Percentiles rank a stretch among this genome's conserved stretches.
Conservation (phyloP, 1,140 invertebrate genomes). For the Holcopasites calliopsidis region DNA sequence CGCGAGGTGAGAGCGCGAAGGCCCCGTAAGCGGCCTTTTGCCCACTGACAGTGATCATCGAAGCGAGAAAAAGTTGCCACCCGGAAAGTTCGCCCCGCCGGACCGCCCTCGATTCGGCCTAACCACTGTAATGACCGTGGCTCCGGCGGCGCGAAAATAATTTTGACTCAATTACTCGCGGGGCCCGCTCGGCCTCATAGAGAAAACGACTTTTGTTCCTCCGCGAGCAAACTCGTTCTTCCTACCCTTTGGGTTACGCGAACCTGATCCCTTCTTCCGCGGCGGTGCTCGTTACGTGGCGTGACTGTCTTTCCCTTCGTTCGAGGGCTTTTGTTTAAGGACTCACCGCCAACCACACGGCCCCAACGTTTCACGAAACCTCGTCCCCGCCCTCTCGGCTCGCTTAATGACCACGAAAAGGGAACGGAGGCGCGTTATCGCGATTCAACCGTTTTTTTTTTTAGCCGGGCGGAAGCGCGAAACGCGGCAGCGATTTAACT, state of each 20-base stretch:
- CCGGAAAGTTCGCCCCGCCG: slow-evolving; percentile 53
- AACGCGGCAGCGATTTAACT: neutral
- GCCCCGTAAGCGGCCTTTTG: slow-evolving; percentile 65
- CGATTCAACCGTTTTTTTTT: slow-evolving; percentile 7
- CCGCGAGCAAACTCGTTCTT: no score
- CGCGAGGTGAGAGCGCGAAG: slow-evolving; percentile 66
- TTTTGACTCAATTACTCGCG: slow-evolving; percentile 60
- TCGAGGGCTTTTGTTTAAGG: neutral
- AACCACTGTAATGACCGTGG: slow-evolving; percentile 46
- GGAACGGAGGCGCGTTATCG: slow-evolving; percentile 3
- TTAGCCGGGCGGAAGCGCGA: neutral
- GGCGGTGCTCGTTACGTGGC: neutral
- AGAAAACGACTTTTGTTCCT: no score
- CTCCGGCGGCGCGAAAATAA: slow-evolving; percentile 48
- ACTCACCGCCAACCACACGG: neutral
- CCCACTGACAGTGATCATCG: slow-evolving; percentile 67
- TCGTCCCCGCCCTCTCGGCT: no score
- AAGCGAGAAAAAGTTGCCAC: slow-evolving; percentile 68
- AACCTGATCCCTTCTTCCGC: no score
- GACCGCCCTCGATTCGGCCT: slow-evolving; percentile 43
- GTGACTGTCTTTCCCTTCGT: neutral
- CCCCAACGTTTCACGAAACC: neutral
- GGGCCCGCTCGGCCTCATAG: no score
- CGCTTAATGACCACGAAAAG: neutral
- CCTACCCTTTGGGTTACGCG: no score